Evolutionary conservation across 2,797 vertebrate species (phyloP).

Genomic region (Sebastes trivittatus): DNA sequence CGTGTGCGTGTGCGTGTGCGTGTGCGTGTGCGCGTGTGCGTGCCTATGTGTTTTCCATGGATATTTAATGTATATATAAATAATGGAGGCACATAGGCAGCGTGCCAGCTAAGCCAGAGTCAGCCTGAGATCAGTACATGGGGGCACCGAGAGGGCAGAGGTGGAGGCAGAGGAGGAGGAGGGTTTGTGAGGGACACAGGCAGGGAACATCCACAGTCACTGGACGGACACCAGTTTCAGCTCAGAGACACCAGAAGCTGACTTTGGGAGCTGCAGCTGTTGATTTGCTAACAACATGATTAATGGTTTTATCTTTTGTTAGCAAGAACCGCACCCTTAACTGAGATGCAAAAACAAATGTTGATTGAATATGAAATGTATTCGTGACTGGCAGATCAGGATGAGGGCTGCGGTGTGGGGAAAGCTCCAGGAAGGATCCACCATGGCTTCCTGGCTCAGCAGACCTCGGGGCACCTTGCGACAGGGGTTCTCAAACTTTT

Average conservation of each 20-base stretch:
- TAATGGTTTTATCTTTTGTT: neutral
- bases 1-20: neutral
- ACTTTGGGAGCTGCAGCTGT: neutral
- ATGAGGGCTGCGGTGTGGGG: neutral
- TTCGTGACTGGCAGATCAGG: neutral
- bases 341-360: neutral
- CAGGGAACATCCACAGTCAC: neutral
- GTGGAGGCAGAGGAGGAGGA: neutral
- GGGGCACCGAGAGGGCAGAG: conserved; percentile 25
- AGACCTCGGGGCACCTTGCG: neutral
- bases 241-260: neutral
- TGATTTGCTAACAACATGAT: neutral
- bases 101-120: conserved; percentile 48
- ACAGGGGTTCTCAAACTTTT: too few relatives aligned
- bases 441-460: neutral
- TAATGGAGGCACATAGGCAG: conserved; percentile 55
- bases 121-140: conserved; percentile 27
- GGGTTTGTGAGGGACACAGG: neutral
- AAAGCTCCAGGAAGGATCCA: neutral
- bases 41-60: conserved; percentile 32
- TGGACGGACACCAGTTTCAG: neutral
- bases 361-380: neutral
- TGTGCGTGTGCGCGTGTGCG: neutral
- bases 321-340: too few relatives aligned
- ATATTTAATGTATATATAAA: conserved; percentile 65